These are phyloP conservation scores for Onychostruthus taczanowskii DNA, from an alignment of 2,113 vertebrate genomes.

Conservation along the genomic window DNA sequence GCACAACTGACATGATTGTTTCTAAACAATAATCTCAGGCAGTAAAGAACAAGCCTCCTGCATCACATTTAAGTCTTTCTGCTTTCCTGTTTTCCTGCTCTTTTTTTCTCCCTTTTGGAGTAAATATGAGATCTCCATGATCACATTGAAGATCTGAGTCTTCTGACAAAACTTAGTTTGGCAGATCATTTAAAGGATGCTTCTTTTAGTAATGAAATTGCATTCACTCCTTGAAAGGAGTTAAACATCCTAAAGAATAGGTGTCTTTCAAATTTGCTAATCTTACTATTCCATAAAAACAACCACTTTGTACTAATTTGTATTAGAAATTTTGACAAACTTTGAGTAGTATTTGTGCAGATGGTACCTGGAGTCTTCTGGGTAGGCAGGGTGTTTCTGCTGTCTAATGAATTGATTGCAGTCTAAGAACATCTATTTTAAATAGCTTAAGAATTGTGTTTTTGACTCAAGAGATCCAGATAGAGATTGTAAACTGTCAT, in stretches of 20 bases:
- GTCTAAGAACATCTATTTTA: background rate
- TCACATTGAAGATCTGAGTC: background rate
- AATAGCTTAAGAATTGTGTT: background rate
- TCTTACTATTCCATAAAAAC: background rate
- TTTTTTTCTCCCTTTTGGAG: background rate
- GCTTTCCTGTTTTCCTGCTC: background rate
- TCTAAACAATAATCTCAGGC: background rate
- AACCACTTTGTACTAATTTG: background rate
- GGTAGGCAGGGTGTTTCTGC: background rate
- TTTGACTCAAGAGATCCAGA: background rate
- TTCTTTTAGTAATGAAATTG: background rate
- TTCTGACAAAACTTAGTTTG: background rate
- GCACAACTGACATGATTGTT: background rate
- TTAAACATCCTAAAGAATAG: background rate
- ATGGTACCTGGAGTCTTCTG: background rate
- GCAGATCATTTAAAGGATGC: background rate
- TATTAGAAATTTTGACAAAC: background rate
- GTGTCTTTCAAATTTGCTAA: background rate
- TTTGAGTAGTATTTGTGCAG: background rate
- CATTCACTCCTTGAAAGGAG: background rate
- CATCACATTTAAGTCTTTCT: background rate
- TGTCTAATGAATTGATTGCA: background rate
- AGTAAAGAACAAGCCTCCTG: background rate
- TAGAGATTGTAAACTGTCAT: background rate
- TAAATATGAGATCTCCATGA: background rate